Evolutionary conservation across 2,888 invertebrate species (phyloP), one percentile per base, ranked within the genome.

Genomic region (Drepana falcataria): DNA sequence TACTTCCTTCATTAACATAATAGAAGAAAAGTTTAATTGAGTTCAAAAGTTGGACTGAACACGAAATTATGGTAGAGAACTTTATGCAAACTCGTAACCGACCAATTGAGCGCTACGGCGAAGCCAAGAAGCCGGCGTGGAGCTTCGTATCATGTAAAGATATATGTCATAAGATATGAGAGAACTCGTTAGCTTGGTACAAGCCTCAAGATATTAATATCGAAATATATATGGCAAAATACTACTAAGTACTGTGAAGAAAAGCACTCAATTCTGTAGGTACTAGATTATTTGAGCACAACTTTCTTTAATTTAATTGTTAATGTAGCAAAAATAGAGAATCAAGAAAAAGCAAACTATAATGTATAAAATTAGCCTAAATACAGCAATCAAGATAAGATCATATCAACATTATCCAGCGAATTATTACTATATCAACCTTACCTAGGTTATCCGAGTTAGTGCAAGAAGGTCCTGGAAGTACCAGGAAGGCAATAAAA

Each of bases 381-480:
- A 21, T 21, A 21, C 21, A 21, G 21, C 21, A 21, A 21, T 21
- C 21, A 21, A 21, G 21, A 21, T 21, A 21, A 21, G 21, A 21
- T 21, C 21, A 21, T 21, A 21, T 21, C 21, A 21, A 21, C 21
- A 21, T 21, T 21, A 21, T 21, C 21, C 21, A 21, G 21, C 21
- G 21, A 21, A 21, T 74, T 69, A 69, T 67, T 61, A 68, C 59
- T 68, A 80, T 74, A 70, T 67, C 67, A 71, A 75, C 71, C 75
- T 79, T 83, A 90, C 90, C 90, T 78, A 89, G 80, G 75, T 87
- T 88, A 85, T 90, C 90, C 58, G 87, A 84, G 78, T 83, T 85
- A 66, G 79, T 82, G 71, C 83, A 81, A 70, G 86, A 86, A 71
- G 85, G 86, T 58, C 80, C 77, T 66, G 80, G 79, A 59, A 85